A percentile compares a stretch with the other conserved stretches of the same genome.
These are phyloP conservation scores for Alentia gelatinosa DNA, from an alignment of 2,888 invertebrate species.

Conservation along the genomic window DNA sequence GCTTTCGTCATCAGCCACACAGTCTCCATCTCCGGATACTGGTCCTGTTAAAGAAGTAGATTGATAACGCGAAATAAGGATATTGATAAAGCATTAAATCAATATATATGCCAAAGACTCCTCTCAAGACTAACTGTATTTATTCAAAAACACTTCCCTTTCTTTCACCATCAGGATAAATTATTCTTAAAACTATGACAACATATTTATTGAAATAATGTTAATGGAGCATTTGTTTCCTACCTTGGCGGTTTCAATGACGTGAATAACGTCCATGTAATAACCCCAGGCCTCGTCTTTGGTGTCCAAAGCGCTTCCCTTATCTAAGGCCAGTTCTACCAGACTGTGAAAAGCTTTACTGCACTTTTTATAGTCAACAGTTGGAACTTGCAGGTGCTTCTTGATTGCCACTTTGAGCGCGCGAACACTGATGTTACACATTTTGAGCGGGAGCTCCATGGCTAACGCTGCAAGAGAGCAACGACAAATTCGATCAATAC, in stretches of 20 bases:
- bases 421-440: slow-evolving; percentile 70
- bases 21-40: slow-evolving; percentile 78
- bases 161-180: no score
- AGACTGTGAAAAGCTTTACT: slow-evolving; percentile 76
- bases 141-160: no score
- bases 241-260: slow-evolving; percentile 73
- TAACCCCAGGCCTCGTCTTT: slow-evolving; percentile 74
- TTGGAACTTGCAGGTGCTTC: slow-evolving; percentile 71
- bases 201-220: no score
- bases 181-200: no score
- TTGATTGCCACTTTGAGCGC: slow-evolving; percentile 77
- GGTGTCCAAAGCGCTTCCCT: slow-evolving; percentile 63
- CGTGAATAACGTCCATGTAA: slow-evolving; percentile 72
- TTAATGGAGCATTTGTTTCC: no score
- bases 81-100: neutral
- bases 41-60: no score
- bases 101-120: no score
- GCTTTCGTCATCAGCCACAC: slow-evolving; percentile 79
- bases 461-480: slow-evolving; percentile 50
- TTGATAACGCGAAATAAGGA: no score
- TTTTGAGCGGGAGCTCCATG: slow-evolving; percentile 50
- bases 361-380: slow-evolving; percentile 72
- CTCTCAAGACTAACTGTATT: no score
- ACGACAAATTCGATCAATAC: no score
- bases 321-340: slow-evolving; percentile 71